Percentiles rank a stretch among this genome's conserved stretches.
Evolutionary conservation across 2,113 vertebrate species (phyloP).

Genomic region (Scomber japonicus): DNA sequence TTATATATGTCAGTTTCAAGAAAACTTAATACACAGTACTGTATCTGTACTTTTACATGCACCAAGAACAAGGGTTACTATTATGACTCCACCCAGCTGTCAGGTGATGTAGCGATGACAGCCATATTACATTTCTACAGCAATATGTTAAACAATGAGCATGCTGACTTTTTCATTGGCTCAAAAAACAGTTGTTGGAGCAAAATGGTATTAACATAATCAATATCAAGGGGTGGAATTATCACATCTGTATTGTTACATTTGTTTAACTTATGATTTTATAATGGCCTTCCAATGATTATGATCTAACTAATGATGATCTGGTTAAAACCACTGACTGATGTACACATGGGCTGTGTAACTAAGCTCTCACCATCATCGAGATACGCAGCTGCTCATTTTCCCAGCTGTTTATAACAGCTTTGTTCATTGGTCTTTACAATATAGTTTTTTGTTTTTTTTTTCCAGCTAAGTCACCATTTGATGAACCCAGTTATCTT

Average conservation of each 20-base stretch:
- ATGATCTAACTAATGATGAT: background rate
- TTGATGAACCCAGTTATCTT: background rate
- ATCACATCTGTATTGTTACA: too few relatives aligned
- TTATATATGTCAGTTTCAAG: background rate
- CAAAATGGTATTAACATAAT: too few relatives aligned
- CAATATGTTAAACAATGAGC: background rate
- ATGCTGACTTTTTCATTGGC: too few relatives aligned
- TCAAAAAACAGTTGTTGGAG: too few relatives aligned
- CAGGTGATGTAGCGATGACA: background rate
- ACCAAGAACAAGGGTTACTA: too few relatives aligned
- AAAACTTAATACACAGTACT: too few relatives aligned
- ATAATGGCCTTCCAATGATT: too few relatives aligned
- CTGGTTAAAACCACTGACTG: background rate
- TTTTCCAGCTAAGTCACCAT: background rate
- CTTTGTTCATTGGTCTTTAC: background rate
- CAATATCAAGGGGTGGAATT: too few relatives aligned
- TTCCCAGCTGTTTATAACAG: constrained; percentile 3
- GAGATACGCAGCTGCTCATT: background rate
- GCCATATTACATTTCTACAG: background rate
- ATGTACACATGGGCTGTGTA: background rate
- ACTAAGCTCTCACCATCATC: background rate
- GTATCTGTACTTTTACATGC: too few relatives aligned
- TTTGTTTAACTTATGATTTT: too few relatives aligned
- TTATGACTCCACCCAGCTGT: background rate
- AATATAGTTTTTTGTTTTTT: too few relatives aligned